Evolutionary conservation across 1,140 invertebrate genomes (phyloP).

Genomic region (Ephestia elutella): DNA sequence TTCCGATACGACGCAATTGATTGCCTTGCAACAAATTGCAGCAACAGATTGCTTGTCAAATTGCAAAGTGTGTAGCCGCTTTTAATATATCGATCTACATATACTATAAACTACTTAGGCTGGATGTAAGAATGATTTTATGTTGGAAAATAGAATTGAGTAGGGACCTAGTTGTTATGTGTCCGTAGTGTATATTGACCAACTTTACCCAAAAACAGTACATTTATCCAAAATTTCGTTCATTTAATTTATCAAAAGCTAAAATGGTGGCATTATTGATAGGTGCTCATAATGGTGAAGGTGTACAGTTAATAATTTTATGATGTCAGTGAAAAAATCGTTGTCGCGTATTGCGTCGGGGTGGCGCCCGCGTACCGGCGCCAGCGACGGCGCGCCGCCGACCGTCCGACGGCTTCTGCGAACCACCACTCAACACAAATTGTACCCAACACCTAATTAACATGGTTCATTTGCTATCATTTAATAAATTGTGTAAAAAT

Average conservation of each 20-base stretch:
- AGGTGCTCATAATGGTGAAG: conserved; percentile 4
- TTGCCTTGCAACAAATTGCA: no score
- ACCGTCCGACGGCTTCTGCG: conserved; percentile 46
- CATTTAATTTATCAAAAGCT: neutral
- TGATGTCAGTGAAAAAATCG: conserved; percentile 36
- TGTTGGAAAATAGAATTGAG: no score
- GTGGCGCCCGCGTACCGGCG: conserved; percentile 48
- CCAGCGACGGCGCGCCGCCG: conserved; percentile 32
- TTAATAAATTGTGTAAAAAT: conserved; percentile 6
- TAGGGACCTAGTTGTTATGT: no score
- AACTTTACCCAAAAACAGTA: no score
- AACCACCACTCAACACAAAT: conserved; percentile 38
- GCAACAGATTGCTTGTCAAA: no score
- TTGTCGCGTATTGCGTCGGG: conserved; percentile 12
- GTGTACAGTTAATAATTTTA: conserved; percentile 33
- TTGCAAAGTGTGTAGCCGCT: no score
- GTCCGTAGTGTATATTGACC: no score
- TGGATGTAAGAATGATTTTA: no score
- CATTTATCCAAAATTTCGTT: no score
- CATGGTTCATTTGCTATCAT: conserved; percentile 16
- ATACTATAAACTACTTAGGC: no score
- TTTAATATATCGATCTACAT: no score
- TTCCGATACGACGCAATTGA: no score
- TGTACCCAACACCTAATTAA: conserved; percentile 22
- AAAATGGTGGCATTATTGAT: conserved; percentile 25